Evolutionary conservation across 2,113 vertebrate species (phyloP), one percentile per base, ranked within the genome.

Genomic region (Epinephelus moara): DNA sequence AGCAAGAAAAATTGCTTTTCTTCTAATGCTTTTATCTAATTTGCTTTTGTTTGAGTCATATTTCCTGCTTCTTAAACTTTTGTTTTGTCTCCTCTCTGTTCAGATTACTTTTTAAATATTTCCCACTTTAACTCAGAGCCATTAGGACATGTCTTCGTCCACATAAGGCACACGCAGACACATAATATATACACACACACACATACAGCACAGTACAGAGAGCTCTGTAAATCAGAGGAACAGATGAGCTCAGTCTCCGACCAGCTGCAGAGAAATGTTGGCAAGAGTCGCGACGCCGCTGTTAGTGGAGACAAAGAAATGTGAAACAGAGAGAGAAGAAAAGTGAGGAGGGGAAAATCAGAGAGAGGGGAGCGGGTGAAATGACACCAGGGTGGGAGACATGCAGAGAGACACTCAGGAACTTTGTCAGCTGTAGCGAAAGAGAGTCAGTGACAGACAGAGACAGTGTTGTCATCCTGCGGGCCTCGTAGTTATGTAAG

Each of bases 191-290:
- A 50, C 47, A 66, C 52, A 52, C 42, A 70, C 53, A 63, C 19
- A 63, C 63, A 78, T 0, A 37, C 62, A 47, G 19, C 17, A 19
- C 71, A 68, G 77, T 30, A 47, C 53, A 76, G 66, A 17, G 66
- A 71, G 45, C 62, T 75, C 12, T 56, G 70, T 75, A 78, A 84
- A 87, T 80, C 80, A 85, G 75, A 83, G 19, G 59, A 89, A 91
- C 88, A 91, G 88, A 93, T 89, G 85, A 94, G 86, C 75, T 75
- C 90, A 90, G 91, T 88, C 80, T 86, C 79, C 27, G 78, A 70
- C 88, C 91, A 92, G 91, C 91, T 91, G 88, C 88, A 90, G 81
- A 76, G 72, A 90, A 79, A 84, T 78, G 75, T 85, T 93, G 88
- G 91, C 88, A 80, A 49, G 83, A 87, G 47, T 78, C 19, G 9